Conservation (phyloP, 1,140 invertebrate species). For the Brachionus sp. region DNA sequence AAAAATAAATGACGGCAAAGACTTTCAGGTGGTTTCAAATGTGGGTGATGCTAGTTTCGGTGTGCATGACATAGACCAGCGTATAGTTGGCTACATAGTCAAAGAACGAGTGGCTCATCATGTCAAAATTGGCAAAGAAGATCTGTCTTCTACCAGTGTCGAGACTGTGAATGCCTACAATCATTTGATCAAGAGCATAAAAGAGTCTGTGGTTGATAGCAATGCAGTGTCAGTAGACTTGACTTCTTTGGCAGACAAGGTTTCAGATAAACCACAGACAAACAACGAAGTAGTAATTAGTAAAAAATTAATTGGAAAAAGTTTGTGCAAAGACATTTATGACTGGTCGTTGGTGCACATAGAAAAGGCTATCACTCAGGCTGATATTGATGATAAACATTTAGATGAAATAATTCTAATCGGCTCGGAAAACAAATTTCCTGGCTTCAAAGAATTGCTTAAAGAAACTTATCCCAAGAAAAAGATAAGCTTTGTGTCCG, state of each 20-base stretch:
- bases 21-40: slow-evolving; percentile 41
- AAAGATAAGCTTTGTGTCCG: slow-evolving; percentile 30
- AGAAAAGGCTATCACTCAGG: slow-evolving; percentile 25
- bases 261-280: neutral
- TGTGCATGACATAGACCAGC: slow-evolving; percentile 27
- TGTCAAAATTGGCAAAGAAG: neutral
- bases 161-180: slow-evolving; percentile 11
- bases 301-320: neutral
- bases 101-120: slow-evolving; percentile 6
- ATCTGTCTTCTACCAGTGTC: neutral
- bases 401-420: slow-evolving; percentile 36
- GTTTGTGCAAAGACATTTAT: slow-evolving; percentile 39
- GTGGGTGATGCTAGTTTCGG: slow-evolving; percentile 38
- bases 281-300: slow-evolving; percentile 4
- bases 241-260: neutral
- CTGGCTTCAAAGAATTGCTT: slow-evolving; percentile 22
- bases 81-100: slow-evolving; percentile 11
- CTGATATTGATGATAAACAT: slow-evolving; percentile 23
- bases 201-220: neutral
- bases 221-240: neutral
- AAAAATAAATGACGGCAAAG: slow-evolving; percentile 22
- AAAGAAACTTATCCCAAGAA: slow-evolving; percentile 28
- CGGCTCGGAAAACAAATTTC: neutral
- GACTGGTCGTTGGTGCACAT: slow-evolving; percentile 37
- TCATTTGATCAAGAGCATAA: neutral